phyloP scores from a whole-genome alignment of 2,888 invertebrate species.

The Taphrorychus bicolor region DNA sequence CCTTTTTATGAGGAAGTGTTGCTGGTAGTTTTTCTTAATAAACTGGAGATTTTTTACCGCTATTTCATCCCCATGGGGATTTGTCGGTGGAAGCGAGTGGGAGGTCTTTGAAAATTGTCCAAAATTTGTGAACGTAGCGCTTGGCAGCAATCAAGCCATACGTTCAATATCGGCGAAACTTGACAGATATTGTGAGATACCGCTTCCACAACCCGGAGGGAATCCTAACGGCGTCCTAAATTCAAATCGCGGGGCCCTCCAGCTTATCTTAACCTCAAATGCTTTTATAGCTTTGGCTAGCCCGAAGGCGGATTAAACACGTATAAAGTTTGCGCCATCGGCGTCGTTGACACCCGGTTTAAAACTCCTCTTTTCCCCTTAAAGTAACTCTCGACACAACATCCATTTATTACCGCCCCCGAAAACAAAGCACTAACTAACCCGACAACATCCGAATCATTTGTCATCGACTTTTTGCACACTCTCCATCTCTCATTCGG shows the following conservation, averaged over 20 bases:
- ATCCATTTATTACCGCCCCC: background rate
- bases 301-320: background rate
- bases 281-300: background rate
- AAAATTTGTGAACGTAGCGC: background rate
- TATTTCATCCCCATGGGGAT: background rate
- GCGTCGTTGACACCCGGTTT: background rate
- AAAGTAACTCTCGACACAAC: background rate
- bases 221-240: background rate
- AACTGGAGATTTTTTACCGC: slow-evolving; percentile 13
- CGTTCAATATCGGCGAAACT: background rate
- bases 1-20: slow-evolving; percentile 35
- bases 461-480: background rate
- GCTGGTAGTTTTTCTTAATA: slow-evolving; percentile 40
- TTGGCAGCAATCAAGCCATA: background rate
- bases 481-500: too few relatives aligned
- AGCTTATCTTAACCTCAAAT: background rate
- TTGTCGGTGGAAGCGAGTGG: background rate
- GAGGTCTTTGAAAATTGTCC: background rate
- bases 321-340: background rate
- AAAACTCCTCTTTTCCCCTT: background rate
- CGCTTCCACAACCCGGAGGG: background rate
- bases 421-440: background rate
- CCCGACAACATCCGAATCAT: background rate
- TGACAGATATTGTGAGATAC: background rate
- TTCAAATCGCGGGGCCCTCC: background rate